phyloP scores from a whole-genome alignment of 2,797 vertebrate genomes.

The Acomys russatus region DNA sequence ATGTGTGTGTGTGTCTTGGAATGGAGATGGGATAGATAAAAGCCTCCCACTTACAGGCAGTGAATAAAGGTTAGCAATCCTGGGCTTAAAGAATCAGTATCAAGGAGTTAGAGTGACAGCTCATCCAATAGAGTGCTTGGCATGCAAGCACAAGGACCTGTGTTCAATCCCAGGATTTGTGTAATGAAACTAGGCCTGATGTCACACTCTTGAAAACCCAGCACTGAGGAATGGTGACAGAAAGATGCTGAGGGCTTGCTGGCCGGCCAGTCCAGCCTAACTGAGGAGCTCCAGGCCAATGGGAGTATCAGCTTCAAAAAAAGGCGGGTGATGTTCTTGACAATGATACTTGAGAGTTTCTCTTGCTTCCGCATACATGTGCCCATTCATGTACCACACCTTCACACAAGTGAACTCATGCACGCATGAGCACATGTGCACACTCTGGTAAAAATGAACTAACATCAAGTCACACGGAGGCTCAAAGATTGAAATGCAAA shows the following conservation, averaged over 20 bases:
- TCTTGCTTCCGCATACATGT: background rate
- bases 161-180: background rate
- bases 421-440: background rate
- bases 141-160: background rate
- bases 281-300: too few species aligned
- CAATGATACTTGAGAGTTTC: background rate
- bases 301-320: background rate
- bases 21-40: background rate
- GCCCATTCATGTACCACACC: background rate
- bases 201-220: background rate
- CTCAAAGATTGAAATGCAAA: background rate
- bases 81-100: background rate
- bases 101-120: background rate
- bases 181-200: background rate
- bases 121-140: background rate
- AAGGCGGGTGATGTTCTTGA: background rate
- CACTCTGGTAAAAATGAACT: background rate
- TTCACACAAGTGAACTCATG: background rate
- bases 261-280: background rate
- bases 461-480: background rate
- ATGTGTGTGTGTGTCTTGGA: background rate
- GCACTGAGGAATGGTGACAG: background rate
- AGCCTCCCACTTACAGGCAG: background rate
- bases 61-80: background rate
- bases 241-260: background rate